These are phyloP conservation scores for Cynopterus sphinx DNA, from an alignment of 2,797 vertebrate species.

Conservation along the genomic window DNA sequence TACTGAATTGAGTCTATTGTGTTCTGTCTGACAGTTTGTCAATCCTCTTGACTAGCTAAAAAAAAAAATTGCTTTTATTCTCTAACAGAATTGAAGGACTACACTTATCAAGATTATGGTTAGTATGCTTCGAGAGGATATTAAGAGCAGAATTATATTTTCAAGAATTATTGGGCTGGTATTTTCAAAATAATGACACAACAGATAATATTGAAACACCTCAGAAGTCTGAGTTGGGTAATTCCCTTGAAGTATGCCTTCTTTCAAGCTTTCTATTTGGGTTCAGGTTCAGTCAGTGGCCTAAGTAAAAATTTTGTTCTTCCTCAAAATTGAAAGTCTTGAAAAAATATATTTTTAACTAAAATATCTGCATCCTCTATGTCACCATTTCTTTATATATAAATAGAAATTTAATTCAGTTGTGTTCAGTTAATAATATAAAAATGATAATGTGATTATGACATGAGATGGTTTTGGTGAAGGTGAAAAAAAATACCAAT, in stretches of 20 bases:
- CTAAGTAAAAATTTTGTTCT: neutral
- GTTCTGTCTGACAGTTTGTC: neutral
- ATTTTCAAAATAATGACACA: neutral
- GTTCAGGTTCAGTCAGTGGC: neutral
- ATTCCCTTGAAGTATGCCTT: constrained; percentile 33
- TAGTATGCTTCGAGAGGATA: neutral
- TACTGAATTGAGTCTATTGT: neutral
- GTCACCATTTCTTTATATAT: neutral
- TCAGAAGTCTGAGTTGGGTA: neutral
- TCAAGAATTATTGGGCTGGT: neutral
- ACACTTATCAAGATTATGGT: neutral
- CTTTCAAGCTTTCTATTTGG: neutral
- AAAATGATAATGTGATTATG: neutral
- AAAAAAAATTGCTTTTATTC: neutral
- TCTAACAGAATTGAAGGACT: neutral
- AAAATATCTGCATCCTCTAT: neutral
- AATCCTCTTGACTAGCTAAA: neutral
- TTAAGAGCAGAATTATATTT: constrained; percentile 37
- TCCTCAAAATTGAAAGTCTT: constrained; percentile 11
- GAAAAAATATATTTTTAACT: neutral
- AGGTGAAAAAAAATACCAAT: neutral
- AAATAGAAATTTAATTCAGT: neutral
- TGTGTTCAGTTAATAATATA: neutral
- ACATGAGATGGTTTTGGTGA: neutral
- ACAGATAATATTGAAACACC: neutral